phyloP scores from a whole-genome alignment of 2,113 vertebrate species.

The Scolopax mira region DNA sequence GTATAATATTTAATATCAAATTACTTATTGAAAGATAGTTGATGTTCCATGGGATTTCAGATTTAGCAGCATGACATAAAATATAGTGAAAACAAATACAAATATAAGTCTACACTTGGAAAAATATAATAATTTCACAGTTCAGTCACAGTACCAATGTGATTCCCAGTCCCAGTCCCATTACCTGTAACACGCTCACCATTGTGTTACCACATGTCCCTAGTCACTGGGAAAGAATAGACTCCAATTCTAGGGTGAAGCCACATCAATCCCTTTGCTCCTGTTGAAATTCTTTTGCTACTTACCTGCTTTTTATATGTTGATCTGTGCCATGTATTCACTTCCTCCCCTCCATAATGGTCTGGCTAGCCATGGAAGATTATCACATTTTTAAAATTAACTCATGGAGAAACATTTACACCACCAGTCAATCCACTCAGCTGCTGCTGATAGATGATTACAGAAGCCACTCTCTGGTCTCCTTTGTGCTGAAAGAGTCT shows the following conservation, averaged over 20 bases:
- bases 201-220: fast-evolving
- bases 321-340: background rate
- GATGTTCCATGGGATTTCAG: background rate
- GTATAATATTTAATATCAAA: background rate
- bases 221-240: background rate
- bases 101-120: background rate
- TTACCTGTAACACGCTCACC: no score
- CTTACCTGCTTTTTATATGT: background rate
- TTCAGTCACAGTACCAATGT: background rate
- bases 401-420: background rate
- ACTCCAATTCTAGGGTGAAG: background rate
- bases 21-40: background rate
- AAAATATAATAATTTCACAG: background rate
- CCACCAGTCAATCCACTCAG: background rate
- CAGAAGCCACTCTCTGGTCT: background rate
- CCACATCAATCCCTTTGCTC: background rate
- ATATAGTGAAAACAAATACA: background rate
- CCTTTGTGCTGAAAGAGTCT: background rate
- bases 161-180: background rate
- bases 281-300: background rate
- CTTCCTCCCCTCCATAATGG: fast-evolving
- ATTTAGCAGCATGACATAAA: background rate
- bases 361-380: background rate
- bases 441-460: background rate
- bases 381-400: no score